Evolutionary conservation across 2,113 vertebrate species (phyloP), one percentile per base, ranked within the genome.

Genomic region (Ictalurus punctatus): DNA sequence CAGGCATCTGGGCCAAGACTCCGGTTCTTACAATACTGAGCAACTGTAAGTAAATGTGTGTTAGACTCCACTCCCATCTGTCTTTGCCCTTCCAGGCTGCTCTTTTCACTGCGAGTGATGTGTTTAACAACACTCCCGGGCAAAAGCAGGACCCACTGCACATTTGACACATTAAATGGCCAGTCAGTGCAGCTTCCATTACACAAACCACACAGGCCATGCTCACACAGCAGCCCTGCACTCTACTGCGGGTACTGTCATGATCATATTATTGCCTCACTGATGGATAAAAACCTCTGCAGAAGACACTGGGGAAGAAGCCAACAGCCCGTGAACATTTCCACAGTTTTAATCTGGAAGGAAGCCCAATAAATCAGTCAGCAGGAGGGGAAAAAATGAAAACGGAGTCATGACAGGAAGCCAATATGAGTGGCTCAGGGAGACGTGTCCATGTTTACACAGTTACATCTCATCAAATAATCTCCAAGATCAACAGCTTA

Each of bases 141-240:
- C 16, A 2, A 73, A 40, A 40, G 84, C 7, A 76, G 86, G 81
- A 52, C 91, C 89, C 81, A 92, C 83, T 88, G 65, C 91, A 56
- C 78, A 56, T 81, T 58, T 92, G 91, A 92, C 87, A 76, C 92
- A 92, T 94, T 92, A 92, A 86, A 83, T 86, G 27, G 3, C 27
- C 8, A 2, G 88, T 90, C 80, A 89, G 52, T 79, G 23, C 74
- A 34, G 74, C 40, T 84, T 23, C 71, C 44, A 65, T 44, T 9
- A 83, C 74, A 86, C 37, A 52, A 58, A 56, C 21, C n/a, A 80
- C 61, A 80, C n/a, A 56, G 58, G 34, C 58, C 85, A 30, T 83
- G 87, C 56, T n/a, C 48, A 83, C 25, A 73, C 80, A 83, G 87
- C 61, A 21, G 52, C 81, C 84, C 85, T 65, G 40, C n/a, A 71